Evolutionary conservation across 2,888 invertebrate genomes (phyloP).

Genomic region (Linyphia triangularis): DNA sequence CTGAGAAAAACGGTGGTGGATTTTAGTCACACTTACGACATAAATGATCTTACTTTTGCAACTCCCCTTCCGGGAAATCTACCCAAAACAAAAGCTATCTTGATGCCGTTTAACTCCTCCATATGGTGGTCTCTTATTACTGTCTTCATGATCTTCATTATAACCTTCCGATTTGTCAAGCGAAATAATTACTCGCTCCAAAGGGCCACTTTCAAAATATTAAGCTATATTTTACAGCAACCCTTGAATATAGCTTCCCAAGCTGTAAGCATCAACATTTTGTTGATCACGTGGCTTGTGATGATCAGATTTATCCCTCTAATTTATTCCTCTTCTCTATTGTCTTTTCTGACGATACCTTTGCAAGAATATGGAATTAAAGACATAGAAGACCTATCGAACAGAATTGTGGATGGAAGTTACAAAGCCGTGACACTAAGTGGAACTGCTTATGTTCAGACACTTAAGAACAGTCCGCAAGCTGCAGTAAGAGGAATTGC

Average conservation of each 20-base stretch:
- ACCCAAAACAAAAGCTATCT: conserved; percentile 16
- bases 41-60: conserved; percentile 54
- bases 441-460: background rate
- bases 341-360: conserved; percentile 57
- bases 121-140: background rate
- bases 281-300: conserved; percentile 24
- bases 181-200: background rate
- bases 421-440: background rate
- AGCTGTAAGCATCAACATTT: background rate
- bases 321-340: conserved; percentile 5
- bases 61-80: conserved; percentile 24
- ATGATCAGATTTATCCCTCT: conserved; percentile 9
- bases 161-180: background rate
- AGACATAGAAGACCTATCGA: background rate
- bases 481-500: background rate
- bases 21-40: conserved; percentile 80
- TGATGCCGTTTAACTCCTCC: conserved; percentile 19
- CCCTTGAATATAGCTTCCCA: background rate
- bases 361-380: background rate
- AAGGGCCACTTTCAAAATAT: background rate
- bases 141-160: background rate
- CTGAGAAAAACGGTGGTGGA: conserved; percentile 82
- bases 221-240: conserved; percentile 16
- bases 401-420: background rate
- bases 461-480: background rate